A percentile compares a stretch with the other conserved stretches of the same genome.
phyloP scores from a whole-genome alignment of 2,888 invertebrate genomes.

The Eupelmus urozonus region DNA sequence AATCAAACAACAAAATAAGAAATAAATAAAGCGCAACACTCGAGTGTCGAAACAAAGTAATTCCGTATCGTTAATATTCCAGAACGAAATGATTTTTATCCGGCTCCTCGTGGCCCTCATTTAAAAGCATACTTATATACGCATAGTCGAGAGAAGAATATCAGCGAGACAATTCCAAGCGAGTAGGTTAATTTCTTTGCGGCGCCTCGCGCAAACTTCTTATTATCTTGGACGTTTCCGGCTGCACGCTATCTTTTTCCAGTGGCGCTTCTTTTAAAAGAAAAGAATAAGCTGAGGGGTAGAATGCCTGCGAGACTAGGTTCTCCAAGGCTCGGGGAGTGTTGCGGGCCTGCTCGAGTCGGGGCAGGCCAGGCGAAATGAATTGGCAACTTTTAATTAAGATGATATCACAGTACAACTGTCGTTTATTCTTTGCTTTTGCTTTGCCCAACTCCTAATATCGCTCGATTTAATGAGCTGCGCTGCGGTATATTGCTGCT shows the following conservation, averaged over 20 bases:
- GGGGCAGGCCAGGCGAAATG: constrained; percentile 68
- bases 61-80: constrained; percentile 56
- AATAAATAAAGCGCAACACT: constrained; percentile 30
- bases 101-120: constrained; percentile 30
- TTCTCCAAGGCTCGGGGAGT: too few species aligned
- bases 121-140: constrained; percentile 45
- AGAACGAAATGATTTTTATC: constrained; percentile 59
- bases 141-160: constrained; percentile 36
- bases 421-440: constrained; percentile 61
- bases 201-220: constrained; percentile 69
- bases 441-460: not conserved
- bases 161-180: not conserved
- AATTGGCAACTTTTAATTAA: constrained; percentile 78
- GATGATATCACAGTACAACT: constrained; percentile 72
- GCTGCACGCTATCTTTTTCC: constrained; percentile 64
- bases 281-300: constrained; percentile 67
- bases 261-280: constrained; percentile 66
- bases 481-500: not conserved
- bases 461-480: not conserved
- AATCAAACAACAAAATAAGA: not conserved
- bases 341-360: too few species aligned
- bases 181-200: constrained; percentile 68
- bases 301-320: constrained; percentile 2
- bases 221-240: constrained; percentile 70
- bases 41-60: constrained; percentile 38